Conservation (phyloP, 2,113 vertebrate species). For the Mobula birostris region DNA sequence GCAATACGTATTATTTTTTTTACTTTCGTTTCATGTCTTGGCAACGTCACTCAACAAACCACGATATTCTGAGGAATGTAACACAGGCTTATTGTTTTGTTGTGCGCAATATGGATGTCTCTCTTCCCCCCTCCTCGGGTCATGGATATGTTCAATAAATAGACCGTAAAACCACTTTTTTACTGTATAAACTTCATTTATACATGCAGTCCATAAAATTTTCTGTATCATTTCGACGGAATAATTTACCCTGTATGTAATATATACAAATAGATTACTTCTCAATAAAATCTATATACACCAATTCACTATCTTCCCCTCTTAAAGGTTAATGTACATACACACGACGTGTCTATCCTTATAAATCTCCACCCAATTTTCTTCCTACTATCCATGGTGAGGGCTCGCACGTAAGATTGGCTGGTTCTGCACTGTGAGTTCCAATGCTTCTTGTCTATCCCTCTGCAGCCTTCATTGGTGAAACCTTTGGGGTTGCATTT, state of each 20-base stretch:
- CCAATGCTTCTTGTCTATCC: slow-evolving; percentile 99
- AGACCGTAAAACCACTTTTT: slow-evolving; percentile 91
- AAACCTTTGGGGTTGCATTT: slow-evolving; percentile 98
- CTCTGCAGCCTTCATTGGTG: slow-evolving; percentile 96
- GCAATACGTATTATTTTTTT: slow-evolving; percentile 79
- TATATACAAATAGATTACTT: slow-evolving; percentile 99
- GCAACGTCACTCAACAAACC: slow-evolving; percentile 88
- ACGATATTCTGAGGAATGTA: slow-evolving; percentile 95
- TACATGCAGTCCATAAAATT: slow-evolving; percentile 99
- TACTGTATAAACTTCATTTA: slow-evolving; percentile 99
- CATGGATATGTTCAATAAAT: slow-evolving; percentile 99
- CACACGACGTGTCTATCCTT: slow-evolving; percentile 99
- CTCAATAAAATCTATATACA: slow-evolving; percentile 99
- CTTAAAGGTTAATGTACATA: slow-evolving; percentile 99
- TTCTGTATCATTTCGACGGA: slow-evolving; percentile 71
- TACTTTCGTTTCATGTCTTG: slow-evolving; percentile 87
- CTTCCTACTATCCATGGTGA: slow-evolving; percentile 99
- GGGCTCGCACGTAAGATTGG: slow-evolving; percentile 96
- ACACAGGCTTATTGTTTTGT: slow-evolving; percentile 78
- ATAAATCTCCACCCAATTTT: slow-evolving; percentile 98
- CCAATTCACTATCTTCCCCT: slow-evolving; percentile 96
- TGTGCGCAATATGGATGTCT: slow-evolving; percentile 87
- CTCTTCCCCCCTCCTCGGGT: slow-evolving; percentile 79
- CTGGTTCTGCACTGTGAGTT: slow-evolving; percentile 99
- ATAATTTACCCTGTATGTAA: slow-evolving; percentile 99